Percentiles rank a stretch among this genome's conserved stretches.
Conservation (phyloP, 2,888 invertebrate genomes). For the Andrena flavipes region DNA sequence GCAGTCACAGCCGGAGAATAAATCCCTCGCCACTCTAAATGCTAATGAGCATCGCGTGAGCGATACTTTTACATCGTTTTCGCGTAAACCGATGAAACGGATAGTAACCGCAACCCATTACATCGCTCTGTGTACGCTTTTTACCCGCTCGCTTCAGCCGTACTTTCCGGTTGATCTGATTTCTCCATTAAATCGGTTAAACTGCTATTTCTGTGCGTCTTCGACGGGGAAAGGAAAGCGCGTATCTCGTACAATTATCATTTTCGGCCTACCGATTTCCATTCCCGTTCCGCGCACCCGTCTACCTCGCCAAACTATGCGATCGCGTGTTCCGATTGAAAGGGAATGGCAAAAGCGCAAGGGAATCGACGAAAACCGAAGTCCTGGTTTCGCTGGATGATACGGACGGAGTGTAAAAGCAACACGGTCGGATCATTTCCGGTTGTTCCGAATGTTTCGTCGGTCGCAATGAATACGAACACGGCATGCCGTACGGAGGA, state of each 20-base stretch:
- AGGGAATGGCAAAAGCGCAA: neutral
- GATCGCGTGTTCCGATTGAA: slow-evolving; percentile 1
- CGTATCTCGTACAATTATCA: too few species aligned
- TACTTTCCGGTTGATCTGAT: neutral
- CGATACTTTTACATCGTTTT: slow-evolving; percentile 73
- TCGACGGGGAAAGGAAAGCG: too few species aligned
- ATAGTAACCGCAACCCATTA: slow-evolving; percentile 50
- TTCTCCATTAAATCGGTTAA: neutral
- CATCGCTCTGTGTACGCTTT: slow-evolving; percentile 21
- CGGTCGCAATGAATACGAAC: slow-evolving; percentile 23
- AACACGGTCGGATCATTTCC: slow-evolving; percentile 19
- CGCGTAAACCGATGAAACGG: slow-evolving; percentile 66
- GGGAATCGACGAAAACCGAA: neutral
- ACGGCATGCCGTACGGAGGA: slow-evolving; percentile 12
- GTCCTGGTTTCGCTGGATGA: neutral
- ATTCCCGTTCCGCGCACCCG: neutral
- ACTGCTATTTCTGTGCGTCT: neutral
- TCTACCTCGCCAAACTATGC: neutral
- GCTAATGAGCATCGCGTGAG: slow-evolving; percentile 76
- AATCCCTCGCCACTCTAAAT: slow-evolving; percentile 80
- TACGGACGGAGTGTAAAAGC: neutral
- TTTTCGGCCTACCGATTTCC: neutral
- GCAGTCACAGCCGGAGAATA: slow-evolving; percentile 75
- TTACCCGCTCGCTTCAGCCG: slow-evolving; percentile 10
- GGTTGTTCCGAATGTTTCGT: slow-evolving; percentile 15